Percentiles rank a stretch among this genome's conserved stretches.
Evolutionary conservation across 2,113 vertebrate genomes (phyloP).

Genomic region (Chloebia gouldiae): DNA sequence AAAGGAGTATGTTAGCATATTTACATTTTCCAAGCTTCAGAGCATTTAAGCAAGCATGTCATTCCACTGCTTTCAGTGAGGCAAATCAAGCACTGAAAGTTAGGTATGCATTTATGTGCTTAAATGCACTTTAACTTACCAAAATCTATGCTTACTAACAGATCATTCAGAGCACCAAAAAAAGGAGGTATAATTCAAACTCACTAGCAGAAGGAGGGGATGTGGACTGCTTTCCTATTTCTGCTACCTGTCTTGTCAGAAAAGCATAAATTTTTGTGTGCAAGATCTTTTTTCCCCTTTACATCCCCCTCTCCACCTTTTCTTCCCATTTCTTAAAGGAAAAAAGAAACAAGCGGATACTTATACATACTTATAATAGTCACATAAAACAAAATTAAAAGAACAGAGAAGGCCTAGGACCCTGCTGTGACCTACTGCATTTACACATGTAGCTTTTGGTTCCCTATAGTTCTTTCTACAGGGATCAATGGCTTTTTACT

Average conservation of each 20-base stretch:
- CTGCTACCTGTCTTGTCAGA: not conserved
- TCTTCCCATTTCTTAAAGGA: not conserved
- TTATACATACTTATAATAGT: not conserved
- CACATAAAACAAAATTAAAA: conserved; percentile 15
- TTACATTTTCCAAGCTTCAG: not conserved
- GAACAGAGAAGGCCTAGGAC: not conserved
- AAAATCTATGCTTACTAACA: not conserved
- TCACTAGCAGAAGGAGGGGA: not conserved
- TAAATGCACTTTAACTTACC: not conserved
- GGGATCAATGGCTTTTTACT: not conserved
- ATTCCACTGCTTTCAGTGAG: not conserved
- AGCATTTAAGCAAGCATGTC: not conserved
- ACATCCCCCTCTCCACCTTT: not conserved
- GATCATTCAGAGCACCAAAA: not conserved
- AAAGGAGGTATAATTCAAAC: not conserved
- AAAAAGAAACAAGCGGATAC: not conserved
- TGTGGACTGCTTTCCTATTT: not conserved
- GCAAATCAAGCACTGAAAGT: not conserved
- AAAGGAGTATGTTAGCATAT: not conserved
- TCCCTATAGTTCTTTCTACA: not conserved
- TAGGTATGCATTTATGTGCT: not conserved
- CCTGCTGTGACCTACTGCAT: not conserved
- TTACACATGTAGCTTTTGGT: not conserved
- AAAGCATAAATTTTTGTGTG: not conserved
- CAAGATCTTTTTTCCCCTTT: not conserved